phyloP scores from a whole-genome alignment of 2,797 vertebrate species.

The Stomatorhinus walkeri region DNA sequence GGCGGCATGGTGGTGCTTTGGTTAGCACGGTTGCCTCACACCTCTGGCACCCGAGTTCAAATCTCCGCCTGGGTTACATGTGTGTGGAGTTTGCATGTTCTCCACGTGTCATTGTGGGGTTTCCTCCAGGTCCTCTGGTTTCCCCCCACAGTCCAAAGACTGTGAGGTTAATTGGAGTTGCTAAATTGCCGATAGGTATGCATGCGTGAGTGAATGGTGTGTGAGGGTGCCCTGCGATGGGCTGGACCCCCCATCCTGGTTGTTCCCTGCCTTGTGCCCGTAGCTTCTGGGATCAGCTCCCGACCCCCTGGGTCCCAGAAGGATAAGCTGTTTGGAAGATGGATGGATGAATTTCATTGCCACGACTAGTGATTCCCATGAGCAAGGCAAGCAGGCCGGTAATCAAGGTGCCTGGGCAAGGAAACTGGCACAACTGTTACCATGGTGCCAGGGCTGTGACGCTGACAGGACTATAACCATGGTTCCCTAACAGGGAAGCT shows the following conservation, averaged over 20 bases:
- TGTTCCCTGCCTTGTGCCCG: background rate
- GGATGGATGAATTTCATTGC: background rate
- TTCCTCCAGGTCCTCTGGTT: too few species aligned
- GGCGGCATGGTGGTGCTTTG: background rate
- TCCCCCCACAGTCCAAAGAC: too few species aligned
- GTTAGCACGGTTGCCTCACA: too few species aligned
- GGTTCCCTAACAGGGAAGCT: background rate
- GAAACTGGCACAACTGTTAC: background rate
- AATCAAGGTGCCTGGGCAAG: background rate
- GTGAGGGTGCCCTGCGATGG: background rate
- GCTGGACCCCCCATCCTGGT: background rate
- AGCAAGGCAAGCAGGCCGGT: background rate
- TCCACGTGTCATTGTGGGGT: too few species aligned
- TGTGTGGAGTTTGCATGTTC: too few species aligned
- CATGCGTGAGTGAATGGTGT: background rate
- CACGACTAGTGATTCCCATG: background rate
- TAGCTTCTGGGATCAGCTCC: too few species aligned
- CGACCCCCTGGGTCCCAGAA: too few species aligned
- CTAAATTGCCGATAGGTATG: background rate
- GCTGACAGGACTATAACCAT: background rate
- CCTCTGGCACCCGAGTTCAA: too few species aligned
- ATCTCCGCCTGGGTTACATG: too few species aligned
- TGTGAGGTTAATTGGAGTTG: background rate
- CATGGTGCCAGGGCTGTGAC: background rate
- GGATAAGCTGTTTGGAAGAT: too few species aligned